Evolutionary conservation across 2,113 vertebrate species (phyloP), one percentile per base, ranked within the genome.

Genomic region (Carollia perspicillata): DNA sequence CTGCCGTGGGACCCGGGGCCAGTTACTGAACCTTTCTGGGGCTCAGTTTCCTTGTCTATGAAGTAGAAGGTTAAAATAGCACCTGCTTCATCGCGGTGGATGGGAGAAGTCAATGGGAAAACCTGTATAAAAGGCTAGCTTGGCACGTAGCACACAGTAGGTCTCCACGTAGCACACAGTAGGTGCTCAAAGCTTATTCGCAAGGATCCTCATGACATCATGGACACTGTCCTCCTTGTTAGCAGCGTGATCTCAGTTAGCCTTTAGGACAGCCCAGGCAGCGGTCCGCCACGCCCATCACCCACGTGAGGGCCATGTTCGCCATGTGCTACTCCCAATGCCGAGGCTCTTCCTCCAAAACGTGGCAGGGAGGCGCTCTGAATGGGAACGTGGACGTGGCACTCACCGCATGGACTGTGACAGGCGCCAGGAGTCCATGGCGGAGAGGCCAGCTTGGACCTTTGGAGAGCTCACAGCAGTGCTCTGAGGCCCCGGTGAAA

Each of bases 161-260:
- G 16, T 18, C n/a, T n/a, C n/a, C 0, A 0, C 30, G 49, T 10
- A 12, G 75, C 44, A 18, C 55, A 13, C 1, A 18, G 23, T 18
- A 26, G 37, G 16, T 18, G 69, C 79, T 78, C 30, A 26, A 0
- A 14, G n/a, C 60, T 20, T 30, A 11, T 49, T 33, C 12, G 16
- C 23, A 44, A 16, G 47, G 5, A 18, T 33, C 63, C 40, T 23
- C 12, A 42, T 2, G 47, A 7, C 16, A 0, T 28, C 51, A 66
- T 3, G 2, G 23, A 26, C 68, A 8, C 13, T 16, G 49, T 10
- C 51, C 35, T 55, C 51, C 17, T 10, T 69, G 0, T 0, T 1
- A 63, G 68, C 51, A 42, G 35, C n/a, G 5, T 16, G 5, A 74
- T 53, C 68, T 55, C 18, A n/a, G 10, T 37, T 55, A 74, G 35